Conservation (phyloP, 2,888 invertebrate species). For the Dexiosoma caninum region DNA sequence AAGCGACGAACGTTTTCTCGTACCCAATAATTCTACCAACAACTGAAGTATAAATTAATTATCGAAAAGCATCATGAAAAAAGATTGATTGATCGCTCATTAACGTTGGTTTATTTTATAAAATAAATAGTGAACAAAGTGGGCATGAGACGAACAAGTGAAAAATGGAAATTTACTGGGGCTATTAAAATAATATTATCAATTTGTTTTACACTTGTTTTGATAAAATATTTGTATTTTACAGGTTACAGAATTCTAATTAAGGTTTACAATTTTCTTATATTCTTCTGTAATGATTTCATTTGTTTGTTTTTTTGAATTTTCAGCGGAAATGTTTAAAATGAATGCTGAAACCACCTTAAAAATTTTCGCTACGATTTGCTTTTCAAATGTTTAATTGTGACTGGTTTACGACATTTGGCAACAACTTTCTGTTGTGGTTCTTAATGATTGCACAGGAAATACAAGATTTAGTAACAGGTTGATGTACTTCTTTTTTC, state of each 20-base stretch:
- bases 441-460: slow-evolving; percentile 53
- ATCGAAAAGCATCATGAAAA: background rate
- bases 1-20: background rate
- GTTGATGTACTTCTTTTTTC: slow-evolving; percentile 40
- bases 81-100: slow-evolving; percentile 48
- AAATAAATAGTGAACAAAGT: slow-evolving; percentile 7
- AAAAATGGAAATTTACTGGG: slow-evolving; percentile 56
- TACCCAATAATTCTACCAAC: background rate
- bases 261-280: too few relatives aligned
- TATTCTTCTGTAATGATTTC: too few relatives aligned
- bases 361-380: background rate
- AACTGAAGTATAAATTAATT: background rate
- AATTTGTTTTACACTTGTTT: too few relatives aligned
- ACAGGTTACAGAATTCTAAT: too few relatives aligned
- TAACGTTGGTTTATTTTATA: slow-evolving; percentile 15
- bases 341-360: slow-evolving; percentile 36
- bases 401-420: background rate
- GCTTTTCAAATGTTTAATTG: slow-evolving; percentile 21
- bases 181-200: slow-evolving; percentile 43
- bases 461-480: slow-evolving; percentile 62
- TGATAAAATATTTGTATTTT: too few relatives aligned
- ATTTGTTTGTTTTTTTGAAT: background rate
- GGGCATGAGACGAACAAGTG: slow-evolving; percentile 42
- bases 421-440: background rate
- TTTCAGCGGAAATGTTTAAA: slow-evolving; percentile 46